These are phyloP conservation scores for Beris chalybata DNA, from an alignment of 2,888 invertebrate genomes.

Conservation along the genomic window DNA sequence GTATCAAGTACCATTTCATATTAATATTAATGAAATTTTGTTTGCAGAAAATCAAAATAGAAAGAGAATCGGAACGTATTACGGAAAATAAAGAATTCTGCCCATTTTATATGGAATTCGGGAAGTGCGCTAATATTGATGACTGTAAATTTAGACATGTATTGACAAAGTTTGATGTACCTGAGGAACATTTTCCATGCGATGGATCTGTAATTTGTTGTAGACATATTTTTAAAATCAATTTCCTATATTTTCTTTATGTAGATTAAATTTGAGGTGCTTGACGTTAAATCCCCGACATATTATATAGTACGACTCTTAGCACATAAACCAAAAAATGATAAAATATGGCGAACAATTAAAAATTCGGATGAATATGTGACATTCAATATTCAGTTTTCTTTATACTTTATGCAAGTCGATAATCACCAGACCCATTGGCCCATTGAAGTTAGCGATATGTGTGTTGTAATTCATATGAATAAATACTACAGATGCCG, in stretches of 20 bases:
- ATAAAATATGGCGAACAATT: conserved; percentile 43
- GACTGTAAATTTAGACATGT: conserved; percentile 67
- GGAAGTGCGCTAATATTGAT: conserved; percentile 63
- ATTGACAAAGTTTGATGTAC: conserved; percentile 60
- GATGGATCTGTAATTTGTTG: conserved; percentile 29
- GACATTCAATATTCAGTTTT: conserved; percentile 44
- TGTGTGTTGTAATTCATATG: conserved; percentile 61
- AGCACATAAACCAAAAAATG: conserved; percentile 50
- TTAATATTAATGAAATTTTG: conserved; percentile 33
- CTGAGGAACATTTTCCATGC: conserved; percentile 59
- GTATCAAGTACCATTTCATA: background rate
- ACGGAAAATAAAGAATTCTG: conserved; percentile 49
- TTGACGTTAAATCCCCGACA: conserved; percentile 63
- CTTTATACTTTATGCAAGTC: conserved; percentile 43
- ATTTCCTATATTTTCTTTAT: background rate
- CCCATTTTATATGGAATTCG: conserved; percentile 64
- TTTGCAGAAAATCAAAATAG: conserved; percentile 42
- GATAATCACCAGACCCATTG: conserved; percentile 44
- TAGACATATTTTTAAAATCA: background rate
- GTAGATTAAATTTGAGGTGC: conserved; percentile 60
- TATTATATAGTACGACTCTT: conserved; percentile 64
- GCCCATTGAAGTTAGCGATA: conserved; percentile 59
- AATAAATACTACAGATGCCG: conserved; percentile 61
- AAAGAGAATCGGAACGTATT: conserved; percentile 43
- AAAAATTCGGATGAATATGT: conserved; percentile 44